Evolutionary conservation across 2,113 vertebrate species (phyloP).

Genomic region (Bambusicola thoracicus): DNA sequence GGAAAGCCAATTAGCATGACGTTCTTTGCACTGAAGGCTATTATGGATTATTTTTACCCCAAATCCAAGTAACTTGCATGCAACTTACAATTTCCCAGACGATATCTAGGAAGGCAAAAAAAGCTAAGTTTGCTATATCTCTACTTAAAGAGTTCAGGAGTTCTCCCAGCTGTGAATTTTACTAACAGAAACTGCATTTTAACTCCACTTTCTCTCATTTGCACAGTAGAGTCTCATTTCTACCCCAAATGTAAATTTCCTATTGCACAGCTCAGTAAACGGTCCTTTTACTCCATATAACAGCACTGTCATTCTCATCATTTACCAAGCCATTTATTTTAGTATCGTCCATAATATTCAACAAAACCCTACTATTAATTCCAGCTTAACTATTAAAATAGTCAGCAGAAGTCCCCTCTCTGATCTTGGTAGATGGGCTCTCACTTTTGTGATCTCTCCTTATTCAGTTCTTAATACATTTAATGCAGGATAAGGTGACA

Average conservation of each 20-base stretch:
- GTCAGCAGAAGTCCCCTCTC: neutral
- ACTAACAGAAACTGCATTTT: neutral
- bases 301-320: neutral
- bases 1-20: neutral
- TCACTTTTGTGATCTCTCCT: neutral
- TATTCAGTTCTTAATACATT: neutral
- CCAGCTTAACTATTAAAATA: neutral
- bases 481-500: neutral
- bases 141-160: rapidly evolving
- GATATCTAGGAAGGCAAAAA: neutral
- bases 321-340: neutral
- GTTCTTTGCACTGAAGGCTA: neutral
- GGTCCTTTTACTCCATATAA: neutral
- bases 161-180: neutral
- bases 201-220: neutral
- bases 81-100: neutral
- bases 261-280: neutral
- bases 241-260: neutral
- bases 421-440: neutral
- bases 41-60: neutral
- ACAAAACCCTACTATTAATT: neutral
- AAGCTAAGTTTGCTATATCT: neutral
- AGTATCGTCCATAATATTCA: neutral
- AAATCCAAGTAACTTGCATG: neutral
- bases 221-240: neutral